Base-by-base conservation (phyloP, 2,888 invertebrate genomes). In the Melolontha melolontha region DNA sequence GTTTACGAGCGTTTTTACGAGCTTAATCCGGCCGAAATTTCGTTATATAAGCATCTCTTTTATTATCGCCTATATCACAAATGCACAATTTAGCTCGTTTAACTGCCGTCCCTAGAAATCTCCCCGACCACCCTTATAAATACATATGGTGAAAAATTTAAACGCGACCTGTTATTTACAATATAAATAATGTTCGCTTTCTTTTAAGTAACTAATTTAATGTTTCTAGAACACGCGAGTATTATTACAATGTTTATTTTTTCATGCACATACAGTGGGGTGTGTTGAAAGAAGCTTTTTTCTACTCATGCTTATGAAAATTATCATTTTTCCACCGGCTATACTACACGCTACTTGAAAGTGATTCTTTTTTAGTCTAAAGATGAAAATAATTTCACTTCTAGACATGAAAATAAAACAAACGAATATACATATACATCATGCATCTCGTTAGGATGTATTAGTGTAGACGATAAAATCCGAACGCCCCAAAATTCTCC, bases 1-100 rank as follows among this genome's bases (percentile, higher is more conserved):
- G 59, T 62, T 62, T 62, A 62, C 47, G 59, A 47, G 5, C 47
- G 34, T 57, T 62, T 62, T 62, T 62, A 62, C 59, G 59, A 62
- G 47, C 47, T 34, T 62, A 62, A 62, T 62, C 47, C 47, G 47
- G 47, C 42, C 59, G 59, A 59, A 59, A 29, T 59, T 62, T 62
- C 59, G 47, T 62, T 62, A 47, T 62, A 62, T 14, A 34, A 29
- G 14, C 59, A 47, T 47, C 47, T 34, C 47, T 62, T 62, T 62
- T 62, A 62, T 62, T 62, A 62, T 62, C 47, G 47, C 14, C 16
- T 29, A 34, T 62, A 62, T 14, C 42, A 47, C 34, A 62, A 59
- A 47, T 47, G 39, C 14, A 16, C 59, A 44, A 34, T 34, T 47
- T 34, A 16, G 22, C 47, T 7, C 16, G 47, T 49, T 47, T 47